Conservation (phyloP, 2,797 vertebrate genomes). For the Myiothlypis coronata region DNA sequence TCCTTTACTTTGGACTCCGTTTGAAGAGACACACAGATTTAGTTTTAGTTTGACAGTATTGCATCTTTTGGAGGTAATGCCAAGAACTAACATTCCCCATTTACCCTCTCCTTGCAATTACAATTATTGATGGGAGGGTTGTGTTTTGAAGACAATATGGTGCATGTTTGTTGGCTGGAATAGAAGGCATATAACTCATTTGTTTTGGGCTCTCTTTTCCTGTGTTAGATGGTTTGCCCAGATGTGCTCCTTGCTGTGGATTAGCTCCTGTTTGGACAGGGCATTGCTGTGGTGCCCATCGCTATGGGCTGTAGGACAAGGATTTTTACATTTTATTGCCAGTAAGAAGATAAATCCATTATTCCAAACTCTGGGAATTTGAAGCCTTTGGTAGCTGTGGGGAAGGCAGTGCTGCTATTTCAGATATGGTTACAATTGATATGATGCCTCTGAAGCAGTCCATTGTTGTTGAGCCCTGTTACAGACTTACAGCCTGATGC, state of each 20-base stretch:
- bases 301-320: not conserved
- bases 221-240: not conserved
- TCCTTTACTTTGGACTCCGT: not conserved
- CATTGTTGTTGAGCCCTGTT: not conserved
- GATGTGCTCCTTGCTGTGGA: not conserved
- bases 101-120: not conserved
- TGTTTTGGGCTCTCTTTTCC: not conserved
- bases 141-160: not conserved
- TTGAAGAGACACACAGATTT: not conserved
- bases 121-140: fast-evolving
- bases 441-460: not conserved
- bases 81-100: not conserved
- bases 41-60: not conserved
- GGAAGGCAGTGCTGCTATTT: fast-evolving
- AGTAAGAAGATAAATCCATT: not conserved
- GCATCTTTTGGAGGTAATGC: not conserved
- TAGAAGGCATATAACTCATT: not conserved
- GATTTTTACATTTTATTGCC: not conserved
- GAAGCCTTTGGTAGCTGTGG: not conserved
- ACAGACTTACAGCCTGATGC: not conserved
- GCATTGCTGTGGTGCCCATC: not conserved
- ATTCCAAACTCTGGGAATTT: not conserved
- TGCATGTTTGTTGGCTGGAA: not conserved
- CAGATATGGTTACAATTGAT: not conserved
- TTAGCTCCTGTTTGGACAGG: not conserved